These are phyloP conservation scores for Danionella dracula DNA, from an alignment of 2,797 vertebrate genomes.

Conservation along the genomic window DNA sequence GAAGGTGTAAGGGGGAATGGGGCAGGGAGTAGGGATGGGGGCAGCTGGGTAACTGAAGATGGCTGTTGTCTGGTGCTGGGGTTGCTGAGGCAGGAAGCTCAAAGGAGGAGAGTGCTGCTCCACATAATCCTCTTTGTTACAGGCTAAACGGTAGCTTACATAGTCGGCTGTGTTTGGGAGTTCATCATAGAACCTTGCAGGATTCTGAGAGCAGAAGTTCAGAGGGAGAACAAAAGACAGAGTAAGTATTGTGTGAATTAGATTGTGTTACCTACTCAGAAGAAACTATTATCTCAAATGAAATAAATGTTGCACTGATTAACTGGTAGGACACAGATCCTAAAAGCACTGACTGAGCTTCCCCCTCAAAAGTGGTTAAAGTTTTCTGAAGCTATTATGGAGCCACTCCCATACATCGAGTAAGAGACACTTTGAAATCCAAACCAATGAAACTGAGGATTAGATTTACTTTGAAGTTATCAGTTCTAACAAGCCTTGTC, in stretches of 20 bases:
- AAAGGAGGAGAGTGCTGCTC: constrained; percentile 74
- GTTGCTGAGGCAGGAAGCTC: constrained; percentile 75
- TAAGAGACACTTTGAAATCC: too few species aligned
- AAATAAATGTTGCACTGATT: too few species aligned
- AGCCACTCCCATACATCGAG: too few species aligned
- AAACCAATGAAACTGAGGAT: too few species aligned
- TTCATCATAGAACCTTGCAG: constrained; percentile 75
- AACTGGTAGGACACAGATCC: too few species aligned
- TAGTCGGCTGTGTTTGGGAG: constrained; percentile 79
- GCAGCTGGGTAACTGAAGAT: constrained; percentile 68
- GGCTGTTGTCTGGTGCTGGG: constrained; percentile 63
- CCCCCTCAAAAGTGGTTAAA: too few species aligned
- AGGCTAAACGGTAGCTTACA: constrained; percentile 75
- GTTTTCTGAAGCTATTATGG: too few species aligned
- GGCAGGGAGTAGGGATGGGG: constrained; percentile 63
- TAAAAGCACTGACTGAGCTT: too few species aligned
- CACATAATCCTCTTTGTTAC: constrained; percentile 75
- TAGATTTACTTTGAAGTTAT: too few species aligned
- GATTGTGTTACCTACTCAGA: neutral
- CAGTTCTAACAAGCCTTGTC: too few species aligned
- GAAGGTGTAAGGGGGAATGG: constrained; percentile 68
- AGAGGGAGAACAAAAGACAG: neutral
- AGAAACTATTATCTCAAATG: too few species aligned
- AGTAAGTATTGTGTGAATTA: neutral
- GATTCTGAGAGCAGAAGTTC: constrained; percentile 61